A percentile compares a stretch with the other conserved stretches of the same genome.
phyloP scores from a whole-genome alignment of 2,888 invertebrate species.

The Deilephila elpenor region DNA sequence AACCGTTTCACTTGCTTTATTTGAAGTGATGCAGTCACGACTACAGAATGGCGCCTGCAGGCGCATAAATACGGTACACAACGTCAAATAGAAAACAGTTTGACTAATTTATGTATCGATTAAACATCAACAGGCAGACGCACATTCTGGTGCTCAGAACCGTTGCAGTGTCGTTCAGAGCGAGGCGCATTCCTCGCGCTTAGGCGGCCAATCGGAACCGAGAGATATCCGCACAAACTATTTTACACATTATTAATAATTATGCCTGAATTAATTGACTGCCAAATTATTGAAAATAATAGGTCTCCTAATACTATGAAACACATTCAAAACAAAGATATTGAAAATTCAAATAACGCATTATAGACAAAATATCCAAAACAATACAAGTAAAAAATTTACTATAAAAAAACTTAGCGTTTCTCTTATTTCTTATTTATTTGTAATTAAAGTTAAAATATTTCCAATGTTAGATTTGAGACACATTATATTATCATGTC shows the following conservation, averaged over 20 bases:
- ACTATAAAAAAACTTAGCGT: too few relatives aligned
- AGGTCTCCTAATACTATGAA: too few relatives aligned
- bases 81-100: constrained; percentile 35
- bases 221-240: constrained; percentile 60
- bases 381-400: too few relatives aligned
- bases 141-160: constrained; percentile 27
- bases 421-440: too few relatives aligned
- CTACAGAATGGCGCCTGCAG: background rate
- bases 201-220: constrained; percentile 77
- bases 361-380: too few relatives aligned
- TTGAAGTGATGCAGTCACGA: background rate
- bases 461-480: too few relatives aligned
- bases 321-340: too few relatives aligned
- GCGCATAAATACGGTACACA: background rate
- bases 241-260: constrained; percentile 45
- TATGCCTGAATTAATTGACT: constrained; percentile 4
- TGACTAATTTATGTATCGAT: constrained; percentile 37
- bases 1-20: background rate
- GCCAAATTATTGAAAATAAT: background rate
- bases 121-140: constrained; percentile 32
- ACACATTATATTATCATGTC: too few relatives aligned
- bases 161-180: constrained; percentile 63
- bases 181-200: constrained; percentile 77
- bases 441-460: too few relatives aligned
- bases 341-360: too few relatives aligned